Conservation (phyloP, 2,888 invertebrate genomes). For the Heliconius hortense region DNA sequence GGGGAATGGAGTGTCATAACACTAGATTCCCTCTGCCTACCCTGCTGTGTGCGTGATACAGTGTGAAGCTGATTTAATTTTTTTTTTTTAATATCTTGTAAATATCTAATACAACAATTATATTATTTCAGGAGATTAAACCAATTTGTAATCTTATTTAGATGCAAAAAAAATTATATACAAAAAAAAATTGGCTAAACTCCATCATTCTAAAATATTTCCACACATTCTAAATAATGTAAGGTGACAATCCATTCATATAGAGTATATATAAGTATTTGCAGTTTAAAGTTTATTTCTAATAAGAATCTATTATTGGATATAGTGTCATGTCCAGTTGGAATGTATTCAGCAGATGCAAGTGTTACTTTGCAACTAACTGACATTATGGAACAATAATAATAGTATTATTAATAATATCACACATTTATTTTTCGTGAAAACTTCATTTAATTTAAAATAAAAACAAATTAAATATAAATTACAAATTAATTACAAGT, state of each 20-base stretch:
- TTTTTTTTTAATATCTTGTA: too few species aligned
- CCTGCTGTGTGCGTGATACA: too few species aligned
- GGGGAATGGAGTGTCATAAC: too few species aligned
- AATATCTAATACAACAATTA: too few species aligned
- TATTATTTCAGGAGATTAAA: neutral
- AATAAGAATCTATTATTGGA: constrained; percentile 26
- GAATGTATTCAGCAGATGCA: constrained; percentile 26
- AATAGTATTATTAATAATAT: neutral
- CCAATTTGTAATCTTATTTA: neutral
- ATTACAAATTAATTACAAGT: too few species aligned
- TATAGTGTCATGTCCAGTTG: constrained; percentile 17
- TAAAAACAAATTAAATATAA: too few species aligned
- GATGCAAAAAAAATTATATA: neutral
- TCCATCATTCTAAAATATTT: constrained; percentile 13
- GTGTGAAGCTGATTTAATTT: too few species aligned
- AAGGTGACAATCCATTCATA: neutral
- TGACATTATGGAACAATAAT: neutral
- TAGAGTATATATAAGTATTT: constrained; percentile 1
- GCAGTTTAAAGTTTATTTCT: constrained; percentile 24
- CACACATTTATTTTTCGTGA: too few species aligned
- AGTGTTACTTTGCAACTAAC: constrained; percentile 8
- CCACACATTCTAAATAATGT: constrained; percentile 6
- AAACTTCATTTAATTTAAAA: too few species aligned
- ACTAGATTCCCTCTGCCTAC: too few species aligned
- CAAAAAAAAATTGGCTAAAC: constrained; percentile 11